phyloP scores from a whole-genome alignment of 2,888 invertebrate genomes.

The Stegana nigrithorax region DNA sequence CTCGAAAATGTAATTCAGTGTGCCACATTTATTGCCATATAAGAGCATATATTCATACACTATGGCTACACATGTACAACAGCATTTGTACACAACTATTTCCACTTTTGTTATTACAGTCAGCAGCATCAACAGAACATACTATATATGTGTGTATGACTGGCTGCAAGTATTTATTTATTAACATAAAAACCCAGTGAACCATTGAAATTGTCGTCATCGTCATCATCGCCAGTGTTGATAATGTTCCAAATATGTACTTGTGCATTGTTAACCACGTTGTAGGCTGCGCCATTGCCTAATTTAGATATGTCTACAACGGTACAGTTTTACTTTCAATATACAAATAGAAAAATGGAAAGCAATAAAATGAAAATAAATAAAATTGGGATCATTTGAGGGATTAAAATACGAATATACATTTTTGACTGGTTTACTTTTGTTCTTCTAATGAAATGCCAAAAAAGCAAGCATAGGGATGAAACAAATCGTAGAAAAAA shows the following conservation, averaged over 20 bases:
- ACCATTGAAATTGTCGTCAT: conserved; percentile 39
- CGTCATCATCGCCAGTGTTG: not conserved
- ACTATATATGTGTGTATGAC: conserved; percentile 7
- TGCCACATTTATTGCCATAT: conserved; percentile 3
- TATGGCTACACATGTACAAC: not conserved
- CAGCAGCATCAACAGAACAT: no score
- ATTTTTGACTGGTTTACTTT: no score
- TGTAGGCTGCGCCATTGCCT: not conserved
- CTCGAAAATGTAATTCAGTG: conserved; percentile 7
- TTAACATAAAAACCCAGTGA: conserved; percentile 64
- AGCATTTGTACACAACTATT: conserved; percentile 36
- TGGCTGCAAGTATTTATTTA: conserved; percentile 45
- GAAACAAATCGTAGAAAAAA: no score
- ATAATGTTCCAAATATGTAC: conserved; percentile 11
- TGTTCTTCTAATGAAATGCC: no score
- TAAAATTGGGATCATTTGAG: no score
- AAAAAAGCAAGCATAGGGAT: not conserved
- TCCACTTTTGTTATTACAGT: not conserved
- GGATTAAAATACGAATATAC: not conserved
- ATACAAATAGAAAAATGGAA: no score
- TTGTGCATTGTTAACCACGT: not conserved
- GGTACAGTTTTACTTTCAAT: conserved; percentile 2
- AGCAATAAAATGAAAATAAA: no score
- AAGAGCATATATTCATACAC: not conserved
- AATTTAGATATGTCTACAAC: not conserved